Percentiles rank a stretch among this genome's conserved stretches.
Conservation (phyloP, 2,888 invertebrate genomes). For the Hydraecia micacea region DNA sequence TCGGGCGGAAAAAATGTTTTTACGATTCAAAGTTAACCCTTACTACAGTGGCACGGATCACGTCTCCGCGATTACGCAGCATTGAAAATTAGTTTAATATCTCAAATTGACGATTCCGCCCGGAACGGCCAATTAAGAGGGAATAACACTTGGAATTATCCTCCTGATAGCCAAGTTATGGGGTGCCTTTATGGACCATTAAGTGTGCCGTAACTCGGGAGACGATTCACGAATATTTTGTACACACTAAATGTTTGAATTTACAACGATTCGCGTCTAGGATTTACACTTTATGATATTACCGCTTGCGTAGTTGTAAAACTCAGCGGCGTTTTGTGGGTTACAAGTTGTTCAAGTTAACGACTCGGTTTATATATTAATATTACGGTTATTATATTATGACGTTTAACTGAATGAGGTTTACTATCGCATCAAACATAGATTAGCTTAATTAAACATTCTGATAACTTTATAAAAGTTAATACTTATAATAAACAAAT, state of each 20-base stretch:
- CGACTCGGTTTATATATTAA: constrained; percentile 63
- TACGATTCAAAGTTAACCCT: constrained; percentile 73
- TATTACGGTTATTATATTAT: constrained; percentile 68
- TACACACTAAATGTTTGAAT: constrained; percentile 76
- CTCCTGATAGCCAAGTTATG: constrained; percentile 88
- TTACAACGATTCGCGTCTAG: constrained; percentile 66
- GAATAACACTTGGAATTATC: constrained; percentile 88
- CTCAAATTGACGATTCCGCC: constrained; percentile 89
- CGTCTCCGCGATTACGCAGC: constrained; percentile 87
- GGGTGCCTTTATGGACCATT: constrained; percentile 89
- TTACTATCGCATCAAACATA: constrained; percentile 34
- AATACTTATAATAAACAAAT: constrained; percentile 25
- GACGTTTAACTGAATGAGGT: constrained; percentile 43
- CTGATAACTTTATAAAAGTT: constrained; percentile 56
- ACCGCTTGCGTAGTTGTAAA: constrained; percentile 60
- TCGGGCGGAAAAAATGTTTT: constrained; percentile 58
- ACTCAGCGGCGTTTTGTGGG: constrained; percentile 56
- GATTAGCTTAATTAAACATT: constrained; percentile 56
- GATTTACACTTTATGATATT: constrained; percentile 54
- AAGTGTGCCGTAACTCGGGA: constrained; percentile 76
- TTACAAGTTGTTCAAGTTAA: constrained; percentile 64
- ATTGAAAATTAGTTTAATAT: constrained; percentile 91
- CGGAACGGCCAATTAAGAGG: constrained; percentile 89
- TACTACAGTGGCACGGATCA: constrained; percentile 72
- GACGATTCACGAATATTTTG: constrained; percentile 75